Base-by-base conservation (phyloP, 2,113 vertebrate species). In the Saguinus midas region DNA sequence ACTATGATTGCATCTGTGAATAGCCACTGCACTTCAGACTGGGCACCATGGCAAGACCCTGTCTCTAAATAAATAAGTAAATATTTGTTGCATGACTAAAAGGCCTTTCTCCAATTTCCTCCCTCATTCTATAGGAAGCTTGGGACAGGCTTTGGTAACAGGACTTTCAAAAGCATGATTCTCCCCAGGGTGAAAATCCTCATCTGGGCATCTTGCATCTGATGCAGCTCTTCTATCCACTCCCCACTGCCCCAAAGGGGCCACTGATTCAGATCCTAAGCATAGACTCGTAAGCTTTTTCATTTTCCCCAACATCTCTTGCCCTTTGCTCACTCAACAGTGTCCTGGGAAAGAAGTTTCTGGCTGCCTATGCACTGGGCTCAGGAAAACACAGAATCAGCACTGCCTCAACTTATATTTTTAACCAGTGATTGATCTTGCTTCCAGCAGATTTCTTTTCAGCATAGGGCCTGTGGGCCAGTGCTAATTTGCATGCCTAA, bases 371-470 rank as follows among this genome's bases (percentile, higher is more conserved):
- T 6, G 40, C 32, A 5, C 66, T 9, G 20, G 52, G 43, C 82
- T 93, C 68, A 86, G 73, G 85, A 87, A 96, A 81, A 57, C 80
- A 87, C 50, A 40, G 8, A 20, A n/a, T 90, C 43, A 78, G 50
- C 50, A 32, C 43, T 18, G 21, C 80, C 78, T 84, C 27, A 6
- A 52, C 45, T 91, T 97, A 93, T 91, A 87, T 94, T 87, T 96
- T 89, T 91, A 94, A 90, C 79, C 45, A 43, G 25, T 45, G 35
- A 37, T 70, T 86, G 82, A 72, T 91, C 86, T 89, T 83, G 61
- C 75, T 96, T 94, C 86, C 23, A 78, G 86, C 68, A 55, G 64
- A 55, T 88, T 94, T 97, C 86, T 95, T 97, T 88, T 94, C 89
- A 64, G 86, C 4, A 0, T 6, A 48, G 32, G 50, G 78, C 91